Evolutionary conservation across 2,113 vertebrate genomes (phyloP), one percentile per base, ranked within the genome.

Genomic region (Alectura lathami): DNA sequence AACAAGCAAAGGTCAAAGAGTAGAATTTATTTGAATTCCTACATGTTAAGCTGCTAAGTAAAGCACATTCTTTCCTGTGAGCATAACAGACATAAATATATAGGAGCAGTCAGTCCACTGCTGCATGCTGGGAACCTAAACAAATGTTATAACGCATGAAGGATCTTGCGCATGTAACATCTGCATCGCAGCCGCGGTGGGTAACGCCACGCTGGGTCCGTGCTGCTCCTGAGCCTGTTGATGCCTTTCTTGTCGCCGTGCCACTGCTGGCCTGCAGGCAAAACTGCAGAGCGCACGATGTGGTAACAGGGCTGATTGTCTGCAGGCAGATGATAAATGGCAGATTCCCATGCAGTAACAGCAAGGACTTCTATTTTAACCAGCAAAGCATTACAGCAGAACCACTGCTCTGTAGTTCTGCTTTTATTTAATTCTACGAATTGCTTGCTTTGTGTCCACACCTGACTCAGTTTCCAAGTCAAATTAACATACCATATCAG

Each of bases 111-210:
- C 69, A 77, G 77, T 26, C 42, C 53, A n/a, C 20, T 56, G 78
- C 91, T 69, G 66, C 87, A 16, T 32, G 86, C 86, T 84, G 92
- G 69, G 86, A 91, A 51, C 70, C 88, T 38, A 63, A 92, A 67
- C 75, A 79, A 89, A 91, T 0, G 54, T 36, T 66, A 0, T 4
- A 89, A 85, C 0, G 6, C 86, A 30, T n/a, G 80, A 75, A 89
- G 74, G 86, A 30, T 56, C 66, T 57, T 4, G 11, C 4, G 54
- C 5, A 0, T 62, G 1, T 2, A 50, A 85, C 81, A 93, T 72
- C 96, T 87, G 89, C 95, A 34, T 4, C 3, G 0, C 36, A 23
- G 4, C 3, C 0, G 3, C 38, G 30, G 42, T 1, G 63, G 60
- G 59, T 32, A 53, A 74, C 1, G 27, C 74, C 94, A 21, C 0